A percentile compares a stretch with the other conserved stretches of the same genome.
Conservation (phyloP, 2,888 invertebrate species). For the Drosophila falleni region DNA sequence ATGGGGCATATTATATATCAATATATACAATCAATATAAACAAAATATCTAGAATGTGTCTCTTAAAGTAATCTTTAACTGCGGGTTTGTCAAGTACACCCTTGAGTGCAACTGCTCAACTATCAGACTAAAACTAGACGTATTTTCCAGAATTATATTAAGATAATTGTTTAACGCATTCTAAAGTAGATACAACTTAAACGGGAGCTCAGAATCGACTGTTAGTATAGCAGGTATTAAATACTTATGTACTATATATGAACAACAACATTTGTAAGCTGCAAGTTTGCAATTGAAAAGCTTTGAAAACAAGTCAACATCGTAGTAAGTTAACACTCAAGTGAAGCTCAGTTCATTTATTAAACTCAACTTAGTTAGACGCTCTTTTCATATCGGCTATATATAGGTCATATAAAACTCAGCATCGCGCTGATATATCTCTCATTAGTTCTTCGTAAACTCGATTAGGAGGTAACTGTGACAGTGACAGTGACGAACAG, state of each 20-base stretch:
- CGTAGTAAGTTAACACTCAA: not conserved
- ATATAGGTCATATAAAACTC: conserved; percentile 60
- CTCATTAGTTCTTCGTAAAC: conserved; percentile 61
- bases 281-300: conserved; percentile 8
- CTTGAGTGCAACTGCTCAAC: not conserved
- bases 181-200: conserved; percentile 3
- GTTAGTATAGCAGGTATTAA: conserved; percentile 1
- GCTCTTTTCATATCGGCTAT: conserved; percentile 3
- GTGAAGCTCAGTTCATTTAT: conserved; percentile 13
- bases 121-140: conserved; percentile 12
- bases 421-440: conserved; percentile 39
- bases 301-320: conserved; percentile 12
- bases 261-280: not conserved
- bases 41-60: no score
- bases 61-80: no score
- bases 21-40: not conserved
- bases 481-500: conserved; percentile 34
- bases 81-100: not conserved
- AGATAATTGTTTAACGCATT: conserved; percentile 8
- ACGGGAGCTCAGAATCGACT: conserved; percentile 3
- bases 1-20: not conserved
- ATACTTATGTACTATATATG: conserved; percentile 1
- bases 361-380: conserved; percentile 9
- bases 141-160: conserved; percentile 29
- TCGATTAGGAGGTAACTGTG: conserved; percentile 44